phyloP scores from a whole-genome alignment of 1,140 invertebrate species.

The Conus ventricosus region DNA sequence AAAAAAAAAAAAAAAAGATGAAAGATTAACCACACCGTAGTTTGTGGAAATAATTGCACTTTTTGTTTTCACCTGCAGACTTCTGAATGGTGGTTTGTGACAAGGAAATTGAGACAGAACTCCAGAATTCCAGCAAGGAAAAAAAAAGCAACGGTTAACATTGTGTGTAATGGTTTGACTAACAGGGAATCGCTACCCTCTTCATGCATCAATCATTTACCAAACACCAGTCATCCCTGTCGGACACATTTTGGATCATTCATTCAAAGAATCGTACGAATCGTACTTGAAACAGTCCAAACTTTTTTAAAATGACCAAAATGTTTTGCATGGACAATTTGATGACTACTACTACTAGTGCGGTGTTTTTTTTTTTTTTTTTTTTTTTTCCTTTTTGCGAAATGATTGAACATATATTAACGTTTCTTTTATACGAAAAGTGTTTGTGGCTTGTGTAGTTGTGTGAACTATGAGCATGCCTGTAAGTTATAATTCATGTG shows the following conservation, averaged over 20 bases:
- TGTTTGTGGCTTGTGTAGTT: slow-evolving; percentile 10
- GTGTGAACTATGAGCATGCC: background rate
- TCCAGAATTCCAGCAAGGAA: too few relatives aligned
- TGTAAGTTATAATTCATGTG: slow-evolving; percentile 25
- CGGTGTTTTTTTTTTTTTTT: background rate
- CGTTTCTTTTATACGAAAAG: background rate
- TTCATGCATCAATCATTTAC: background rate
- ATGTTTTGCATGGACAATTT: background rate
- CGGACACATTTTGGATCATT: background rate
- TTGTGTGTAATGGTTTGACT: background rate
- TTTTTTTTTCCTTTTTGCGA: background rate
- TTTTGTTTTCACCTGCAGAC: too few relatives aligned
- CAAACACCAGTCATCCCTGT: background rate
- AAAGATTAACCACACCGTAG: too few relatives aligned
- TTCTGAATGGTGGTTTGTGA: too few relatives aligned
- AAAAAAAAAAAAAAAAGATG: background rate
- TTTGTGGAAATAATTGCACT: too few relatives aligned
- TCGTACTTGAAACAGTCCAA: background rate
- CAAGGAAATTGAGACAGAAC: too few relatives aligned
- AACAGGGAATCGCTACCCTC: background rate
- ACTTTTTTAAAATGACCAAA: background rate
- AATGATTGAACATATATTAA: background rate
- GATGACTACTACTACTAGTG: background rate
- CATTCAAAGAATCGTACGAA: background rate
- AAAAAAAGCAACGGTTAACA: background rate